These are phyloP conservation scores for Mugil cephalus DNA, from an alignment of 2,113 vertebrate genomes.

Conservation along the genomic window DNA sequence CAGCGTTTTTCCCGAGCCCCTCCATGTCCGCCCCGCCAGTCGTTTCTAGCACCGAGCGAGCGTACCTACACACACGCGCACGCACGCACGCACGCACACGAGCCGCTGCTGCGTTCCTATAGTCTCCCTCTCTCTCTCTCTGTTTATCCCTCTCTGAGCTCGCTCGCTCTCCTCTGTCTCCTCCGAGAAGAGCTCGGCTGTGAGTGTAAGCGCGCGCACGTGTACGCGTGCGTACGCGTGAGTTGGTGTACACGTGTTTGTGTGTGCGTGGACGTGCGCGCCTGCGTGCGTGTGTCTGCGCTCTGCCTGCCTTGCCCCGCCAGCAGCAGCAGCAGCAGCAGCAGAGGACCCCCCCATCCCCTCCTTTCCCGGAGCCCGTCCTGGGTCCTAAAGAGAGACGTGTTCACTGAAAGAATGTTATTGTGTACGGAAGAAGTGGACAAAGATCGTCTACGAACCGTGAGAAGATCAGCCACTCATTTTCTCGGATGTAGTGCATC, in stretches of 20 bases:
- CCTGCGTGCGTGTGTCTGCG: conserved; percentile 39
- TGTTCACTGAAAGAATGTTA: conserved; percentile 76
- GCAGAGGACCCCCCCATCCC: conserved; percentile 83
- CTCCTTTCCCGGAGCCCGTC: conserved; percentile 55
- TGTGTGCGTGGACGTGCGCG: too few relatives aligned
- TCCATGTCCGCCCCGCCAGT: conserved; percentile 83
- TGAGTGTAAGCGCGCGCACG: conserved; percentile 18
- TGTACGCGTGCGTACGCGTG: neutral
- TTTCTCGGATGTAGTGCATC: too few relatives aligned
- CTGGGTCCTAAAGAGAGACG: conserved; percentile 74
- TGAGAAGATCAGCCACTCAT: conserved; percentile 8
- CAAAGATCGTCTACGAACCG: conserved; percentile 71
- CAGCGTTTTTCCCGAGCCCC: conserved; percentile 76
- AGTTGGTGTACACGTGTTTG: too few relatives aligned
- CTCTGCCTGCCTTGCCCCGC: conserved; percentile 70
- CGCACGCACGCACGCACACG: conserved; percentile 57
- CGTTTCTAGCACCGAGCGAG: conserved; percentile 75
- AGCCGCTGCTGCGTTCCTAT: conserved; percentile 80
- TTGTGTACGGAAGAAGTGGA: conserved; percentile 65
- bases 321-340: too few relatives aligned
- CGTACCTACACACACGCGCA: conserved; percentile 54
- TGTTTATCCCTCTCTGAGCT: conserved; percentile 60
- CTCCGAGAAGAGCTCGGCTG: conserved; percentile 62
- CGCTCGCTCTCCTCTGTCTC: conserved; percentile 62
- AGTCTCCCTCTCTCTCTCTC: conserved; percentile 70